Percentiles rank a stretch among this genome's conserved stretches.
Conservation (phyloP, 2,888 invertebrate genomes). For the Mesorhabditis belari region DNA sequence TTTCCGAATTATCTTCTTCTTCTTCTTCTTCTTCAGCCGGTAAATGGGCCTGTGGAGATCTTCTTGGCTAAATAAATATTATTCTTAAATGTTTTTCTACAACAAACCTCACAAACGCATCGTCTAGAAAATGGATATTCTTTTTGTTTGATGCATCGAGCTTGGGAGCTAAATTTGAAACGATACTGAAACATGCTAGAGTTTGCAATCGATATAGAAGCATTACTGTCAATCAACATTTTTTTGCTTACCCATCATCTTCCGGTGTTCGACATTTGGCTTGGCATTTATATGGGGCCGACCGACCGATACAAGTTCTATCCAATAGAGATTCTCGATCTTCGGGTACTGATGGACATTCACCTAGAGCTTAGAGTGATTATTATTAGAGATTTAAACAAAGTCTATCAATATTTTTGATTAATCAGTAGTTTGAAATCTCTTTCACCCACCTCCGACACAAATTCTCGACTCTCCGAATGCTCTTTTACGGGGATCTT, state of each 20-base stretch:
- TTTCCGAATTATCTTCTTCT: too few relatives aligned
- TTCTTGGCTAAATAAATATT: not conserved
- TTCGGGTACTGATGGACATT: slow-evolving; percentile 12
- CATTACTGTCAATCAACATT: not conserved
- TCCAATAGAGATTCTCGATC: slow-evolving; percentile 4
- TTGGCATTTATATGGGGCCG: slow-evolving; percentile 16
- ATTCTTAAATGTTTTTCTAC: slow-evolving; percentile 15
- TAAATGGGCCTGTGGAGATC: not conserved
- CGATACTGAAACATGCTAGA: not conserved
- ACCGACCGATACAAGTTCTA: slow-evolving; percentile 19
- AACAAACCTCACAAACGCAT: slow-evolving; percentile 31
- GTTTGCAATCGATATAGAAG: not conserved
- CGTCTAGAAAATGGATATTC: slow-evolving; percentile 26
- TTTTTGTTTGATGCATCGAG: slow-evolving; percentile 24
- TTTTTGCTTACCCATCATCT: slow-evolving; percentile 11
- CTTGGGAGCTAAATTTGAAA: slow-evolving; percentile 11
- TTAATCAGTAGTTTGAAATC: not conserved
- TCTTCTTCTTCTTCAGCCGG: not conserved
- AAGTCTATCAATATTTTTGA: not conserved
- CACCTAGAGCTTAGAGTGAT: not conserved
- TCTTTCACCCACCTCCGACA: slow-evolving; percentile 9
- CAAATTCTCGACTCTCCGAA: slow-evolving; percentile 6
- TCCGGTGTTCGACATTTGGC: slow-evolving; percentile 17
- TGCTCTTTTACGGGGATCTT: slow-evolving; percentile 1
- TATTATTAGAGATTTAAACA: too few relatives aligned